These are phyloP conservation scores for Plecturocebus donacophilus DNA, from an alignment of 2,113 vertebrate species.

Conservation along the genomic window DNA sequence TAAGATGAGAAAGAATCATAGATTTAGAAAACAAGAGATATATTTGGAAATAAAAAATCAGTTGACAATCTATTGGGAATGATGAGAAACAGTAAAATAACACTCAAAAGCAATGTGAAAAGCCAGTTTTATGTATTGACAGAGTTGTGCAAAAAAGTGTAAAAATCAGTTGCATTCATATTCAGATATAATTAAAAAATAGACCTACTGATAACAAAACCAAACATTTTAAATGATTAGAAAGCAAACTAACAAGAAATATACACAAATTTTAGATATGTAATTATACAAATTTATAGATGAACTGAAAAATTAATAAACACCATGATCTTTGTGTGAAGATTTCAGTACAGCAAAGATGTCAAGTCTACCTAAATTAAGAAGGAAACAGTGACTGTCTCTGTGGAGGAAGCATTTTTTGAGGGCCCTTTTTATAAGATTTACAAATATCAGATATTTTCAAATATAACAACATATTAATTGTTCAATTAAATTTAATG, in stretches of 20 bases:
- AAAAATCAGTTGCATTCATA: neutral
- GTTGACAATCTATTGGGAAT: neutral
- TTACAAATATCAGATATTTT: neutral
- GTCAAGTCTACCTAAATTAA: neutral
- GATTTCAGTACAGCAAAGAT: neutral
- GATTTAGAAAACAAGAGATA: neutral
- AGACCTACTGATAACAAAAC: neutral
- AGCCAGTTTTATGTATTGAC: neutral
- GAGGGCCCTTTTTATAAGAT: neutral
- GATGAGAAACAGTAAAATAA: neutral
- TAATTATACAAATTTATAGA: neutral
- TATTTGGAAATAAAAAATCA: neutral
- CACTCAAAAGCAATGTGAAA: neutral
- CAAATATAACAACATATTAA: neutral
- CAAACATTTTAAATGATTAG: neutral
- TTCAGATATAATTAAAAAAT: neutral
- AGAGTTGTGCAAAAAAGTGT: too few relatives aligned
- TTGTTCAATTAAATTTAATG: neutral
- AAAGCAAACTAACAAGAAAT: neutral
- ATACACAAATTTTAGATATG: neutral
- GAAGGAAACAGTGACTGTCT: neutral
- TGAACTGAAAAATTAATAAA: neutral
- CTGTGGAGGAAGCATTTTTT: neutral
- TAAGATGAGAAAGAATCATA: neutral
- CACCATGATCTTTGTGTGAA: neutral